phyloP scores from a whole-genome alignment of 30 jellyfish, hydroid and myxozoan genomes.

The Pseudorhiza aurosa region DNA sequence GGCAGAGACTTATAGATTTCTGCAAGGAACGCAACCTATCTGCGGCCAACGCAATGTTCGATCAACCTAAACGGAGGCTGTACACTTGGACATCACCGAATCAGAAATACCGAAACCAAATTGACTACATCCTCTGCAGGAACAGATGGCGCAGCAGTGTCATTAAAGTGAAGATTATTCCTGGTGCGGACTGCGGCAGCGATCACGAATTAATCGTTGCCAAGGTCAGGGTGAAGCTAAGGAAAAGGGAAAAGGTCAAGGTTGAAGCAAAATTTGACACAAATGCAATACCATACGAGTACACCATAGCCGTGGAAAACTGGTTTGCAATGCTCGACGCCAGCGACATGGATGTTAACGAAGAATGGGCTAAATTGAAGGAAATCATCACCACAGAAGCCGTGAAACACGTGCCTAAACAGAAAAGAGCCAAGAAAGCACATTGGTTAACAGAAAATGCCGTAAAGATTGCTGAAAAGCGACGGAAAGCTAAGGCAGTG shows the following conservation, averaged over 20 bases:
- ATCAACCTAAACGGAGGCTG: neutral
- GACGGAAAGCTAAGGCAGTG: too few relatives aligned
- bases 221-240: slow-evolving; percentile 15
- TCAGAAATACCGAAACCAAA: neutral
- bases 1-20: too few relatives aligned
- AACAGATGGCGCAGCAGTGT: neutral
- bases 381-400: slow-evolving; percentile 3
- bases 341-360: neutral
- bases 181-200: slow-evolving; percentile 29
- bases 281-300: neutral
- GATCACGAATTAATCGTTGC: slow-evolving; percentile 14
- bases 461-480: slow-evolving; percentile 16
- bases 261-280: neutral
- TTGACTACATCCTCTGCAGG: neutral
- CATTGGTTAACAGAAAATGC: slow-evolving; percentile 24
- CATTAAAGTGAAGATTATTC: neutral
- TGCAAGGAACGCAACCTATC: neutral
- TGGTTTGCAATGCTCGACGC: neutral
- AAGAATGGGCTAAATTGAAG: neutral
- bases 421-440: slow-evolving; percentile 27
- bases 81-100: slow-evolving; percentile 22
- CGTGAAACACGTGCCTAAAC: slow-evolving; percentile 13
- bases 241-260: neutral
- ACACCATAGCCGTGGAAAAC: slow-evolving; percentile 1
- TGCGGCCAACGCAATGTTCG: neutral